Conservation (phyloP, 1,140 invertebrate species). For the Yoshiicerus persimilis region DNA sequence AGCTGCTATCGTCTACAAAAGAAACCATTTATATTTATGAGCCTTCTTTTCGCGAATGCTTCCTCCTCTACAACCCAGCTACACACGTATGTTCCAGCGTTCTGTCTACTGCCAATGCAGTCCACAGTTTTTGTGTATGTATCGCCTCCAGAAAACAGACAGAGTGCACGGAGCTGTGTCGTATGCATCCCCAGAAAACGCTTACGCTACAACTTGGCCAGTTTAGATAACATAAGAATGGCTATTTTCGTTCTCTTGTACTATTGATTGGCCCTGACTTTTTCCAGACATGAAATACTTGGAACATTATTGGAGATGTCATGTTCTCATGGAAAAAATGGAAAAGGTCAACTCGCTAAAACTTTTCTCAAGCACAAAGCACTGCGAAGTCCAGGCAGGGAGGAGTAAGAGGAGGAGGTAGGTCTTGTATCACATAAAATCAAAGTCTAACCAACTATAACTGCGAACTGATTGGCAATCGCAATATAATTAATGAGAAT, state of each 20-base stretch:
- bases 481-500: not conserved
- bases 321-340: not conserved
- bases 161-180: not conserved
- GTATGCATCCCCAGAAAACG: not conserved
- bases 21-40: not conserved
- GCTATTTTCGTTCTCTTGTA: not conserved
- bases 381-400: not conserved
- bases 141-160: not conserved
- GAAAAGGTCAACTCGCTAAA: not conserved
- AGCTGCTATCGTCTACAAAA: not conserved
- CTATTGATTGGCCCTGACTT: not conserved
- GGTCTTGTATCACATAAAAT: not conserved
- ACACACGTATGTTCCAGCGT: not conserved
- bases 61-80: not conserved
- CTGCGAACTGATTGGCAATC: not conserved
- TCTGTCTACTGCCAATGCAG: not conserved
- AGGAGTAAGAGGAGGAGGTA: not conserved
- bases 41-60: not conserved
- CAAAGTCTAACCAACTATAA: not conserved
- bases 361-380: not conserved
- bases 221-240: not conserved
- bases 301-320: not conserved
- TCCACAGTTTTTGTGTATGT: not conserved
- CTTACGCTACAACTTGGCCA: not conserved
- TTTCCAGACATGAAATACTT: not conserved